phyloP scores from a whole-genome alignment of 2,797 vertebrate genomes.

The Acanthopagrus latus region DNA sequence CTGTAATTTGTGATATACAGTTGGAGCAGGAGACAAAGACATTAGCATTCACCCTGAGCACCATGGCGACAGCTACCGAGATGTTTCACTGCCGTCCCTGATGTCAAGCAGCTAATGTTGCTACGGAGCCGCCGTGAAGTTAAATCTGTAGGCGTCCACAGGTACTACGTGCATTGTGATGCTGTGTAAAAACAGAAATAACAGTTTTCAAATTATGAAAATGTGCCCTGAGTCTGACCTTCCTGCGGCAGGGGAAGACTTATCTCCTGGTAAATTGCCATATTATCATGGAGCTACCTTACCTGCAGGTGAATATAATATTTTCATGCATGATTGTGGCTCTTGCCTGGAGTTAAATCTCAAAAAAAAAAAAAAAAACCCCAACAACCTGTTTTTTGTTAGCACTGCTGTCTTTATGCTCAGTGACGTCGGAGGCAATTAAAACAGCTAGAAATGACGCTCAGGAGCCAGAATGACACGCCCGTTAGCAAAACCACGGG shows the following conservation, averaged over 20 bases:
- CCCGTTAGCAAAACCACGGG: constrained; percentile 15
- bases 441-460: constrained; percentile 9
- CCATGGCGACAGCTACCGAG: not conserved
- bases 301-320: not conserved
- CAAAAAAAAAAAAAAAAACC: not conserved
- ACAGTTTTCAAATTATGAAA: not conserved
- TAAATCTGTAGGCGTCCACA: not conserved
- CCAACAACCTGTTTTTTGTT: constrained; percentile 14
- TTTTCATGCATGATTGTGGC: not conserved
- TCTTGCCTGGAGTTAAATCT: not conserved
- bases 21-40: not conserved
- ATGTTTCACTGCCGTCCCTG: too few species aligned
- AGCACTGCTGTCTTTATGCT: not conserved
- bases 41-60: not conserved
- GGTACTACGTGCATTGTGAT: not conserved
- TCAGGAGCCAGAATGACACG: not conserved
- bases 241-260: not conserved
- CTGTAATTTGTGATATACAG: too few species aligned
- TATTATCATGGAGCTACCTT: not conserved
- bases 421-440: not conserved
- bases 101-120: not conserved
- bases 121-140: not conserved
- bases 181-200: not conserved
- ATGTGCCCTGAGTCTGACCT: not conserved
- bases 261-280: not conserved